Percentiles rank a stretch among this genome's conserved stretches.
phyloP scores from a whole-genome alignment of 2,888 invertebrate species.

The Nymphalis urticae region DNA sequence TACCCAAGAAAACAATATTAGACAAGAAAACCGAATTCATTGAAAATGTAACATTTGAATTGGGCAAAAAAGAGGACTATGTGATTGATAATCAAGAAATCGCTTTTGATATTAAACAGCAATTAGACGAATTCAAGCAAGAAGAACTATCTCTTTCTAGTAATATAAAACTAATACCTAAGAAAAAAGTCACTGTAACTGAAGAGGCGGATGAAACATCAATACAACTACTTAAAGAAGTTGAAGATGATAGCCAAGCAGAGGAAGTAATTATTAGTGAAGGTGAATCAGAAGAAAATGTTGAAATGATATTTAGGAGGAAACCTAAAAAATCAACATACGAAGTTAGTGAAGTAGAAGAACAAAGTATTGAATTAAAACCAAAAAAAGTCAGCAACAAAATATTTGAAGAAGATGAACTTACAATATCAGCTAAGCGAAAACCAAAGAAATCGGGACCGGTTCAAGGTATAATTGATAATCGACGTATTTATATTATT shows the following conservation, averaged over 20 bases:
- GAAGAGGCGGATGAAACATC: slow-evolving; percentile 87
- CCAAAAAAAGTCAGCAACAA: slow-evolving; percentile 67
- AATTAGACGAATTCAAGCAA: slow-evolving; percentile 79
- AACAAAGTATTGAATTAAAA: slow-evolving; percentile 81
- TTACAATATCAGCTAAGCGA: slow-evolving; percentile 85
- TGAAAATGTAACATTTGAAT: slow-evolving; percentile 84
- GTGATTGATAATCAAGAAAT: slow-evolving; percentile 85
- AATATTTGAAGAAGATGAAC: slow-evolving; percentile 84
- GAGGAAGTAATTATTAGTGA: slow-evolving; percentile 86
- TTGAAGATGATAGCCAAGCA: slow-evolving; percentile 83
- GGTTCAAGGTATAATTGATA: slow-evolving; percentile 81
- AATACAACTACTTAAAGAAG: slow-evolving; percentile 84
- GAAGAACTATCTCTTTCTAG: slow-evolving; percentile 88
- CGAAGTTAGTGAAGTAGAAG: slow-evolving; percentile 84
- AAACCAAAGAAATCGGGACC: slow-evolving; percentile 84
- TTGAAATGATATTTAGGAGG: slow-evolving; percentile 75
- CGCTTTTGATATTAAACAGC: slow-evolving; percentile 68
- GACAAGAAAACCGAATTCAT: slow-evolving; percentile 75
- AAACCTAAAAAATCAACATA: slow-evolving; percentile 79
- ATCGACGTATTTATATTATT: background rate
- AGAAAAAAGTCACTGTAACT: slow-evolving; percentile 81
- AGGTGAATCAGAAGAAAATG: slow-evolving; percentile 82
- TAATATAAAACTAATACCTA: slow-evolving; percentile 85
- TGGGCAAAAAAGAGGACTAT: slow-evolving; percentile 85
- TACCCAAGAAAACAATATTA: slow-evolving; percentile 57